These are phyloP conservation scores for Penaeus vannamei DNA, from an alignment of 1,140 invertebrate species.

Conservation along the genomic window DNA sequence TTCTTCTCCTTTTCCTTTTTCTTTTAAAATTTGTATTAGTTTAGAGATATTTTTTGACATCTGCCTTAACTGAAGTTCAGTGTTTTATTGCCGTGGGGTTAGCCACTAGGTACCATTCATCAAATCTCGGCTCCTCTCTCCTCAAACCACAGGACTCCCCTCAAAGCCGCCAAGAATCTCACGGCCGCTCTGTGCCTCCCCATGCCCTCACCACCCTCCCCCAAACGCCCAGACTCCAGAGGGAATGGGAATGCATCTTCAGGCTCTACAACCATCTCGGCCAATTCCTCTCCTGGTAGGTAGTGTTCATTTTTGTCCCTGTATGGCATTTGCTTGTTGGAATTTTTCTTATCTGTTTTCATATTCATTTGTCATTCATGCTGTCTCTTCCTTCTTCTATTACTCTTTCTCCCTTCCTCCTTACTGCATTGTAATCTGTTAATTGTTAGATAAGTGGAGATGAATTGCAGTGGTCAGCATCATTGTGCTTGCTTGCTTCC, in stretches of 20 bases:
- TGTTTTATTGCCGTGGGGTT: too few species aligned
- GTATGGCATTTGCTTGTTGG: not conserved
- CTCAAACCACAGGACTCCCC: slow-evolving; percentile 71
- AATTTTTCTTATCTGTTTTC: not conserved
- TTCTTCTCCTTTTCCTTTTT: not conserved
- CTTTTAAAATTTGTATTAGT: too few species aligned
- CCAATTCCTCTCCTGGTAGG: slow-evolving; percentile 80
- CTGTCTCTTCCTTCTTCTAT: too few species aligned
- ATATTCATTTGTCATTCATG: too few species aligned
- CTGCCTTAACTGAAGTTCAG: too few species aligned
- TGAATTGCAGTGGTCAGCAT: too few species aligned
- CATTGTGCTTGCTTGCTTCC: too few species aligned
- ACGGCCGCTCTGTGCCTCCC: slow-evolving; percentile 69
- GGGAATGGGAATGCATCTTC: slow-evolving; percentile 71
- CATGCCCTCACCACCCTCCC: slow-evolving; percentile 72
- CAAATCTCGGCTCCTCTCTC: slow-evolving; percentile 40
- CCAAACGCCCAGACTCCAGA: slow-evolving; percentile 70
- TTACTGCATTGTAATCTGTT: too few species aligned
- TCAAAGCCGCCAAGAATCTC: slow-evolving; percentile 74
- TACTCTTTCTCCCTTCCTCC: too few species aligned
- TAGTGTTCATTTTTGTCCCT: slow-evolving; percentile 60
- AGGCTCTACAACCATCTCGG: slow-evolving; percentile 84
- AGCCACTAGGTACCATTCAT: too few species aligned
- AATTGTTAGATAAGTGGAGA: too few species aligned
- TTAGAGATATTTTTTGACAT: too few species aligned